These are phyloP conservation scores for Eulemur mongoz DNA, from an alignment of 2,797 vertebrate species.

Conservation along the genomic window DNA sequence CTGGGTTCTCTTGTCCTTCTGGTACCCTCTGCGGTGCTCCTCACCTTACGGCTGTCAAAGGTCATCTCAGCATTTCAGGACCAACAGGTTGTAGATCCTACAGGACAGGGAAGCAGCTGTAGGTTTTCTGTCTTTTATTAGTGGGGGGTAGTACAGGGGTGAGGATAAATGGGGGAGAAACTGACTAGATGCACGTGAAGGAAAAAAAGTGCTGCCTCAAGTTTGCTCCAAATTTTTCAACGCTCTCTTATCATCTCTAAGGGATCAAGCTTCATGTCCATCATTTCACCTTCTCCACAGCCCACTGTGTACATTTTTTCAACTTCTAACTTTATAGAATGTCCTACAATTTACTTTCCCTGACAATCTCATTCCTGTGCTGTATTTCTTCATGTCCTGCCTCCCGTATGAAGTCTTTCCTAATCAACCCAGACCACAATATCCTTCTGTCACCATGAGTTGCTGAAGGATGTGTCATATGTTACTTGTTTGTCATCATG, in stretches of 20 bases:
- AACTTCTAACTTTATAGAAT: background rate
- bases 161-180: background rate
- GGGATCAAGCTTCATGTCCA: fast-evolving
- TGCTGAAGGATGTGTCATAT: background rate
- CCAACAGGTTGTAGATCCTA: background rate
- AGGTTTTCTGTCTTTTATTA: background rate
- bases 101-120: background rate
- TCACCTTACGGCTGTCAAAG: background rate
- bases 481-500: background rate
- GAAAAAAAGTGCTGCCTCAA: background rate
- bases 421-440: background rate
- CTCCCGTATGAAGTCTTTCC: background rate
- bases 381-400: background rate
- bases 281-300: background rate
- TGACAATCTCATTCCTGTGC: background rate
- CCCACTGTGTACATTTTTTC: background rate
- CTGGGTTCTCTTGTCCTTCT: background rate
- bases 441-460: background rate
- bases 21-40: background rate
- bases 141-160: fast-evolving
- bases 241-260: background rate
- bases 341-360: background rate
- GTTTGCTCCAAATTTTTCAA: background rate
- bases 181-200: background rate
- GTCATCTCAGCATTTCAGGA: background rate